A percentile compares a stretch with the other conserved stretches of the same genome.
These are phyloP conservation scores for Porites cylindrica DNA, from an alignment of 92 coral and sea anemone genomes.

Conservation along the genomic window DNA sequence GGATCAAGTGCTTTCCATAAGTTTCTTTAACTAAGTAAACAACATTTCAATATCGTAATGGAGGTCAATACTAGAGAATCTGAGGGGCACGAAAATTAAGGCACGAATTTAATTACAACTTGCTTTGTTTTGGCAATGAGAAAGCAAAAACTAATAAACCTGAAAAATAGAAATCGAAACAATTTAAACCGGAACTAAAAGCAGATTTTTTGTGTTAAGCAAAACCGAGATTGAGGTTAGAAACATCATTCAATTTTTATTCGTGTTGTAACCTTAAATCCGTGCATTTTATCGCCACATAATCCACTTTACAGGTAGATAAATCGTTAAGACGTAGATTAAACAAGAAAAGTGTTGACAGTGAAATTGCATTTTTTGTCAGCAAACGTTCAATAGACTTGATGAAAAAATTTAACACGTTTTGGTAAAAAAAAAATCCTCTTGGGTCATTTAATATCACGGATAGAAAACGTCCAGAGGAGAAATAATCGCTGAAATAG, in stretches of 20 bases:
- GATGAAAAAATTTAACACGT: background rate
- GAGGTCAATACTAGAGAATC: background rate
- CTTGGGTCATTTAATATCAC: background rate
- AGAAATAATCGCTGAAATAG: background rate
- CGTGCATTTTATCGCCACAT: background rate
- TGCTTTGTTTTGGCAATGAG: background rate
- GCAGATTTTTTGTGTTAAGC: background rate
- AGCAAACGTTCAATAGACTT: background rate
- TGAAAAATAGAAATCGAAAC: background rate
- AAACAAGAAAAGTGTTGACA: background rate
- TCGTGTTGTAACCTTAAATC: background rate
- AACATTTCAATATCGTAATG: constrained; percentile 7
- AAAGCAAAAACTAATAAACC: background rate
- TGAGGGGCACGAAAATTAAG: background rate
- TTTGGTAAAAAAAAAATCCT: background rate
- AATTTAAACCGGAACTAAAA: background rate
- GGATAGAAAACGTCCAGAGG: background rate
- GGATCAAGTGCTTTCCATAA: background rate
- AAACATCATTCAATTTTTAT: background rate
- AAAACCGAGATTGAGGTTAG: background rate
- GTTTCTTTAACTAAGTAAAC: constrained; percentile 24
- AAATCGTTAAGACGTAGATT: background rate
- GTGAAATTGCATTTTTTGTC: background rate
- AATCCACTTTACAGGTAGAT: background rate
- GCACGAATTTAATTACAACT: background rate